Evolutionary conservation across 1,140 invertebrate genomes (phyloP).

Genomic region (Eumaeus atala): DNA sequence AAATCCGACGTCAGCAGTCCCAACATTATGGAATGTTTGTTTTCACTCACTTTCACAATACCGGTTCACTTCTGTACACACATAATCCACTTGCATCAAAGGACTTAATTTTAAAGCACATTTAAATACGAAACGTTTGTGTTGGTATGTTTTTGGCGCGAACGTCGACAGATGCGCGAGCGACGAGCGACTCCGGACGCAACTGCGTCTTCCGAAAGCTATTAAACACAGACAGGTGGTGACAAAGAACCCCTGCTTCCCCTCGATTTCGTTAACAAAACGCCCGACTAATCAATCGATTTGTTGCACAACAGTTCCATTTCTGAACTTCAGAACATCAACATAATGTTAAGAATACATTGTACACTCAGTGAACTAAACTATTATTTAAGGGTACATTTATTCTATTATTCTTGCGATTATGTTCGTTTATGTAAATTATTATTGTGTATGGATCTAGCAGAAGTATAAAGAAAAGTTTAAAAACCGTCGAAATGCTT

Average conservation of each 20-base stretch:
- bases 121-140: too few relatives aligned
- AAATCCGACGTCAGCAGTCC: slow-evolving; percentile 59
- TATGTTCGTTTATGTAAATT: too few relatives aligned
- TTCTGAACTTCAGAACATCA: too few relatives aligned
- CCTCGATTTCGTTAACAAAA: slow-evolving; percentile 32
- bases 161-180: slow-evolving; percentile 55
- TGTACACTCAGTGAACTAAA: too few relatives aligned
- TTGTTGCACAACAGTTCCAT: slow-evolving; percentile 24
- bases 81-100: slow-evolving; percentile 1
- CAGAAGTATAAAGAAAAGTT: neutral
- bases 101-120: too few relatives aligned
- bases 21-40: slow-evolving; percentile 41
- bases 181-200: slow-evolving; percentile 36
- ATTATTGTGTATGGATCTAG: neutral
- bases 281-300: slow-evolving; percentile 30
- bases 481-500: neutral
- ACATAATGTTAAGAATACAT: too few relatives aligned
- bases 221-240: slow-evolving; percentile 63
- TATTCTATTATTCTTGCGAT: too few relatives aligned
- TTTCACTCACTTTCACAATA: slow-evolving; percentile 25
- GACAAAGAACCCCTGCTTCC: slow-evolving; percentile 59
- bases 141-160: slow-evolving; percentile 45
- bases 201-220: slow-evolving; percentile 60
- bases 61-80: slow-evolving; percentile 14
- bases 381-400: too few relatives aligned